Conservation (phyloP, 1,140 invertebrate genomes). For the Eumeta japonica region DNA sequence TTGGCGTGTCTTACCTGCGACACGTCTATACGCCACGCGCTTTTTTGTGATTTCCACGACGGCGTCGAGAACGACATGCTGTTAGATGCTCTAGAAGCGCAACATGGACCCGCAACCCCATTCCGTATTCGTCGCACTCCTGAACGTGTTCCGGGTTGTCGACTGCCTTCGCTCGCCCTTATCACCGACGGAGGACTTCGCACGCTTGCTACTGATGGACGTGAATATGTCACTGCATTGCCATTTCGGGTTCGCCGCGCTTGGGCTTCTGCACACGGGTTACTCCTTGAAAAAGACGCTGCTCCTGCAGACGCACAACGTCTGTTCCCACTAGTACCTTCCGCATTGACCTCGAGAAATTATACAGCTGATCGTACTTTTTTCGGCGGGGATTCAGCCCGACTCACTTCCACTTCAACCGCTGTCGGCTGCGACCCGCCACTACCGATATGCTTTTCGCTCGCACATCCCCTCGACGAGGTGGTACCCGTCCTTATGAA, state of each 20-base stretch:
- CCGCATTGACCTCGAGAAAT: slow-evolving; percentile 36
- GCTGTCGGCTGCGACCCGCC: slow-evolving; percentile 41
- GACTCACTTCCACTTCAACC: slow-evolving; percentile 33
- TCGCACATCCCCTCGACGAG: slow-evolving; percentile 87
- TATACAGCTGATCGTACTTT: slow-evolving; percentile 3
- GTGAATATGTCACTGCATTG: slow-evolving; percentile 78
- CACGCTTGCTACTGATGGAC: slow-evolving; percentile 76
- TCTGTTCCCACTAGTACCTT: slow-evolving; percentile 31
- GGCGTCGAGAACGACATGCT: slow-evolving; percentile 59
- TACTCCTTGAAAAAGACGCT: slow-evolving; percentile 73
- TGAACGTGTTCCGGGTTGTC: slow-evolving; percentile 38
- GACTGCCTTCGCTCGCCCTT: slow-evolving; percentile 66
- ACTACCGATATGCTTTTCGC: slow-evolving; percentile 74
- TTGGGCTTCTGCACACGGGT: slow-evolving; percentile 76
- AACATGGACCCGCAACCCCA: slow-evolving; percentile 46
- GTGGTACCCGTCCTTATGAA: slow-evolving; percentile 80
- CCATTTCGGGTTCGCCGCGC: slow-evolving; percentile 80
- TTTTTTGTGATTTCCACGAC: slow-evolving; percentile 74
- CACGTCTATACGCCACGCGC: slow-evolving; percentile 75
- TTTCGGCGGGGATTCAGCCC: slow-evolving; percentile 19
- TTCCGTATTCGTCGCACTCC: slow-evolving; percentile 50
- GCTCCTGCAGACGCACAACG: no score
- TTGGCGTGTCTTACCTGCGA: slow-evolving; percentile 78
- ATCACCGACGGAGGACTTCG: slow-evolving; percentile 75
- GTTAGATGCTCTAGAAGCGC: slow-evolving; percentile 48